Evolutionary conservation across 1,140 invertebrate species (phyloP).

Genomic region (Venturia canescens): DNA sequence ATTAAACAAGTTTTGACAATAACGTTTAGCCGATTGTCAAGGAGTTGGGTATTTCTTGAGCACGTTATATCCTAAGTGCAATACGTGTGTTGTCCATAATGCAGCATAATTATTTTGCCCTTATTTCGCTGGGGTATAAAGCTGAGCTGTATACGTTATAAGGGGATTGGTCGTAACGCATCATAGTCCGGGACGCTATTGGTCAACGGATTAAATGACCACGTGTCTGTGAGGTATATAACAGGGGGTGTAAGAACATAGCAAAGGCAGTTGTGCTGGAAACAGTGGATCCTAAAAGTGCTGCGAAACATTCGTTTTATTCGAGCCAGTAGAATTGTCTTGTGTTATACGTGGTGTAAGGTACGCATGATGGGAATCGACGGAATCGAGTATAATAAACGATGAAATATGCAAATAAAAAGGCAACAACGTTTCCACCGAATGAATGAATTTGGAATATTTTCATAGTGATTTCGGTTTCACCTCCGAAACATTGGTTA

Average conservation of each 20-base stretch:
- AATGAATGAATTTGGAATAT: background rate
- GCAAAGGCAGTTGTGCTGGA: conserved; percentile 69
- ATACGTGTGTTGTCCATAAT: conserved; percentile 33
- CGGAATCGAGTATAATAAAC: background rate
- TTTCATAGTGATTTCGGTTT: background rate
- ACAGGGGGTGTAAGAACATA: conserved; percentile 70
- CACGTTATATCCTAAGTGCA: background rate
- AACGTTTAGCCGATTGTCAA: background rate
- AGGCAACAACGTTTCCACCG: background rate
- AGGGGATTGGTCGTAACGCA: conserved; percentile 62
- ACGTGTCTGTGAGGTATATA: conserved; percentile 75
- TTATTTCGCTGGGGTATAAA: conserved; percentile 68
- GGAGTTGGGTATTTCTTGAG: background rate
- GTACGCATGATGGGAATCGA: background rate
- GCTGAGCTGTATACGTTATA: conserved; percentile 54
- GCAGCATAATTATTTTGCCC: conserved; percentile 58
- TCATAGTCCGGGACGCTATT: conserved; percentile 63
- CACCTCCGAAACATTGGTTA: no score
- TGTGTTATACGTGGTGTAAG: conserved; percentile 52
- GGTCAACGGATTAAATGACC: conserved; percentile 73
- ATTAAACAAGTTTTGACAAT: background rate
- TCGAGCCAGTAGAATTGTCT: conserved; percentile 53
- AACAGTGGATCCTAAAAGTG: conserved; percentile 63
- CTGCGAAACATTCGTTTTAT: conserved; percentile 47
- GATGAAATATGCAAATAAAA: background rate